Evolutionary conservation across 1,140 invertebrate species (phyloP), one percentile per base, ranked within the genome.

Genomic region (Hetaerina americana): DNA sequence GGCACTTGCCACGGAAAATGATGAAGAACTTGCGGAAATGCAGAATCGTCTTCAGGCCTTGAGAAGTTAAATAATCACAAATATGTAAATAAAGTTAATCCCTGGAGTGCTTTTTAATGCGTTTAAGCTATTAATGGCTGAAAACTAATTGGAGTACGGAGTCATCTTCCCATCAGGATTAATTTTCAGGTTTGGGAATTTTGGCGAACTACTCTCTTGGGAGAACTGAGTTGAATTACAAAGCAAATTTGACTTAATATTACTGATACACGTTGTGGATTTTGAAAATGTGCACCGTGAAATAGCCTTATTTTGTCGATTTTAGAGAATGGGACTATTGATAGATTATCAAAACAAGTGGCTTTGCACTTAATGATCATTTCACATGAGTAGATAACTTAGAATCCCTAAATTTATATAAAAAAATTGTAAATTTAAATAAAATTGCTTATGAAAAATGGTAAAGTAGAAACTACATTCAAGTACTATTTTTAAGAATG

Each of bases 21-120:
- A 92, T 77, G 89, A 87, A 72, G 92, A 94, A 75, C 82, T 95
- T 0, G 88, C 90, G 77, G 90, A 93, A 76, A 95, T 96, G 92
- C 90, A 92, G 79, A 89, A 87, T 73, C 82, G 94, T 75, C 82
- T 96, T 66, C 87, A 94, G 78, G 92, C 92, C 28, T 82, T 96
- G 26, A 85, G 92, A 72, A 94, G 91, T 80, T 95, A 90, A n/a
- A 18, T 10, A 57, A 18, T 57, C 40, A 12, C 22, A 57, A 57
- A 57, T 57, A 18, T 57, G 40, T n/a, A 2, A 18, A n/a, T 2
- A 3, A 57, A 57, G 22, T 57, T 5, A 57, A 18, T 57, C 22
- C 22, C 40, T 57, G 15, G 22, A 57, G 3, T 18, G 40, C 40
- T 18, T n/a, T 57, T 12, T 2, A 57, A 57, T 57, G 10, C 15